Base-by-base conservation (phyloP, 2,888 invertebrate genomes). In the Tenthredo livida region DNA sequence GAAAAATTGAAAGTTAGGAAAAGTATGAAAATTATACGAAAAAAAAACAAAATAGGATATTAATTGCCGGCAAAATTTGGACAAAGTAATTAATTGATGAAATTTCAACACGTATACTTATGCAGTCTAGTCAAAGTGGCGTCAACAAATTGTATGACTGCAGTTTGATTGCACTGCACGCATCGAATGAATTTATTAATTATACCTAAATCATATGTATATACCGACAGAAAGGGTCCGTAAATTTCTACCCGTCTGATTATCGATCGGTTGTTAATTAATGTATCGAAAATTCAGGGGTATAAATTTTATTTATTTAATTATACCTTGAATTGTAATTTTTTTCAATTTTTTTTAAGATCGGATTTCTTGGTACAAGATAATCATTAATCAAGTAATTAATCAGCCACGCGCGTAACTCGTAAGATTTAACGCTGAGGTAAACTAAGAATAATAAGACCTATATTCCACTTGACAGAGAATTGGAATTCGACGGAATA, bases 401-500 rank as follows among this genome's bases (percentile, higher is more conserved):
- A 25, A 25, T 25, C 7, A 61, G 61, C 25, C 21, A 29, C 12
- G 4, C 12, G 61, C 21, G 25, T 29, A 61, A 54, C 61, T 25
- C 10, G 25, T 33, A 67, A 67, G 12, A 33, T 33, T 67, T 33
- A 15, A 33, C 33, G 15, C 1, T 33, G 12, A 17, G 67, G 33
- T 67, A 67, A 67, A 33, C 33, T 33, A 67, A 33, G 6, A 33
- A 29, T 29, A 29, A n/a, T n/a, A n/a, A n/a, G n/a, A n/a, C n/a
- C 15, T 15, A 25, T 25, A 33, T 17, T 33, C 33, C 17, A 10
- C 33, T 67, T 33, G 29, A 29, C 15, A 10, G 43, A 6, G 25
- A 40, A 43, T 21, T 73, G 43, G 72, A 73, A 73, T 73, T 73
- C 37, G 43, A 73, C 43, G 72, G 25, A 73, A 37, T 73, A 73